These are phyloP conservation scores for Chymomyza procnemis DNA, from an alignment of 2,888 invertebrate species.

Conservation along the genomic window DNA sequence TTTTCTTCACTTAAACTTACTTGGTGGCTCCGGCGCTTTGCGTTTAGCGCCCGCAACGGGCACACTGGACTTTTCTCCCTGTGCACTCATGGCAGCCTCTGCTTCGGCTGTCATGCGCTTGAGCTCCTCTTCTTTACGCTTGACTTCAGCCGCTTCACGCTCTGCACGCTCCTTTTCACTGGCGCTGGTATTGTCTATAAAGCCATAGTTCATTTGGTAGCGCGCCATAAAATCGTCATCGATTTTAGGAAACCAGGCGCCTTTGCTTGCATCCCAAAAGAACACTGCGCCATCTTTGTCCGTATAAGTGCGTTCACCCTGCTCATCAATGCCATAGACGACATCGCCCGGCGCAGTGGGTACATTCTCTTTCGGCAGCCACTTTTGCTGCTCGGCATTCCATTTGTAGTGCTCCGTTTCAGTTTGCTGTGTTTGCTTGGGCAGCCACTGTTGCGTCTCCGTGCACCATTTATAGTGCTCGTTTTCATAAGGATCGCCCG, in stretches of 20 bases:
- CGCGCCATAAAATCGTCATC: slow-evolving; percentile 97
- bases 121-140: slow-evolving; percentile 63
- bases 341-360: slow-evolving; percentile 56
- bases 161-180: slow-evolving; percentile 56
- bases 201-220: slow-evolving; percentile 97
- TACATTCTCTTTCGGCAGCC: slow-evolving; percentile 78
- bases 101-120: slow-evolving; percentile 70
- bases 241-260: slow-evolving; percentile 97
- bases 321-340: slow-evolving; percentile 86
- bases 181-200: slow-evolving; percentile 82
- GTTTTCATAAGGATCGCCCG: slow-evolving; percentile 75
- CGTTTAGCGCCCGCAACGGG: slow-evolving; percentile 71
- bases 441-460: slow-evolving; percentile 80
- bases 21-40: slow-evolving; percentile 80
- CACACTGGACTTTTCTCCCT: not conserved
- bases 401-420: slow-evolving; percentile 81
- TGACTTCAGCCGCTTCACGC: slow-evolving; percentile 50
- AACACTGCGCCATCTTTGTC: slow-evolving; percentile 92
- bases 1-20: slow-evolving; percentile 56
- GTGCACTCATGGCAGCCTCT: slow-evolving; percentile 54
- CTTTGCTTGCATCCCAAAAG: slow-evolving; percentile 94
- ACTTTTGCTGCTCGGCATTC: slow-evolving; percentile 82
- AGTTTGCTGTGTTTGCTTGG: slow-evolving; percentile 65
- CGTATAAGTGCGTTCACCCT: slow-evolving; percentile 88
- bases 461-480: slow-evolving; percentile 77